These are phyloP conservation scores for Epistrophella euchroma DNA, from an alignment of 2,888 invertebrate genomes.

Conservation along the genomic window DNA sequence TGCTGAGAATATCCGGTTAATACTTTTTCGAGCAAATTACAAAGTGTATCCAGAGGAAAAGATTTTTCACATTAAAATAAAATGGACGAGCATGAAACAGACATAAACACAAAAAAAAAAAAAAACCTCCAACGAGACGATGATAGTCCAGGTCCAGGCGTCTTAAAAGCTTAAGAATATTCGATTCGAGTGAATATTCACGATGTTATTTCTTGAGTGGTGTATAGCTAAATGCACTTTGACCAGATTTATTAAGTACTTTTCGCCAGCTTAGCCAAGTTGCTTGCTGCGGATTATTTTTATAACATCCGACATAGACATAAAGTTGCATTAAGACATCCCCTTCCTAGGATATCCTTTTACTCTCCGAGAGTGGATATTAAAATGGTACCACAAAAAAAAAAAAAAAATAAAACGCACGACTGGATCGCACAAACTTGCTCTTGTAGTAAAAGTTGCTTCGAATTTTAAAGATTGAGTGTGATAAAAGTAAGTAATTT, in stretches of 20 bases:
- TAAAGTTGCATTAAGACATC: conserved; percentile 21
- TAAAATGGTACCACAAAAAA: not conserved
- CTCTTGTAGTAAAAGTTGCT: too few relatives aligned
- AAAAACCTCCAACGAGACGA: conserved; percentile 31
- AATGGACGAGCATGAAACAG: conserved; percentile 22
- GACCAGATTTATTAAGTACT: conserved; percentile 53
- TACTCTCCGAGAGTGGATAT: conserved; percentile 4
- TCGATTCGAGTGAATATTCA: conserved; percentile 59
- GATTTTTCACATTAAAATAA: conserved; percentile 52
- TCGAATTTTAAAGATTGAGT: too few relatives aligned
- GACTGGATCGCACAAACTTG: too few relatives aligned
- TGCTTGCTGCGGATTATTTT: conserved; percentile 46
- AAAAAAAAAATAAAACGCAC: too few relatives aligned
- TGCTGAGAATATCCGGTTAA: conserved; percentile 53
- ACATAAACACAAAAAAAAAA: not conserved
- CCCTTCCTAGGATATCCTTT: not conserved
- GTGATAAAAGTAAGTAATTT: too few relatives aligned
- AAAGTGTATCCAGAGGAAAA: conserved; percentile 60
- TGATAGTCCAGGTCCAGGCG: conserved; percentile 37
- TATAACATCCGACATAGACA: conserved; percentile 48
- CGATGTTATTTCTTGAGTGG: conserved; percentile 66
- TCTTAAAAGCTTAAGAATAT: conserved; percentile 67
- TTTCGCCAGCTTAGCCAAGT: conserved; percentile 39
- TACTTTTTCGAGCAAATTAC: conserved; percentile 64
- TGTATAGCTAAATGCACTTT: conserved; percentile 62